Evolutionary conservation across 2,113 vertebrate species (phyloP).

Genomic region (Podiceps cristatus): DNA sequence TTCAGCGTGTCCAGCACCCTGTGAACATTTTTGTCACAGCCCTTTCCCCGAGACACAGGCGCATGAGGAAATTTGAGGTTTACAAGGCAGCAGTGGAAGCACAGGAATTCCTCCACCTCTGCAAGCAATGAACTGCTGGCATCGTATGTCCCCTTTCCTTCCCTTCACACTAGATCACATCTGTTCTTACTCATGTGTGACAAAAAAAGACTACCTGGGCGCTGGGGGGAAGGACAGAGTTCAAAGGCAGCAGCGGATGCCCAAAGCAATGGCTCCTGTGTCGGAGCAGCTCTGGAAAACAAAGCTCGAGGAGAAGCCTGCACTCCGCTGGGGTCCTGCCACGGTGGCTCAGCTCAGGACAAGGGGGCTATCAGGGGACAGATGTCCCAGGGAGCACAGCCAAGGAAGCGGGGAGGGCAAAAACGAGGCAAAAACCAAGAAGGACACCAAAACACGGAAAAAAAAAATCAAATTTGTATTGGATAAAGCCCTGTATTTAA

Average conservation of each 20-base stretch:
- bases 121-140: not conserved
- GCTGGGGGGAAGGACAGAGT: not conserved
- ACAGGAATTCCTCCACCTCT: not conserved
- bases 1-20: not conserved
- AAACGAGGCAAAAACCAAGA: not conserved
- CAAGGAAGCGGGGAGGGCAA: not conserved
- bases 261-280: rapidly evolving
- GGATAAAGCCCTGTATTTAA: not conserved
- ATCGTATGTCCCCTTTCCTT: not conserved
- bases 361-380: not conserved
- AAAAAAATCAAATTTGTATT: not conserved
- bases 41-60: rapidly evolving
- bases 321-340: rapidly evolving
- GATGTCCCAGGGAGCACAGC: not conserved
- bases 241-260: not conserved
- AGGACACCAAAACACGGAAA: not conserved
- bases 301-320: not conserved
- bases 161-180: conserved; percentile 19
- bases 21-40: not conserved
- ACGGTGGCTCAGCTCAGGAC: not conserved
- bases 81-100: not conserved
- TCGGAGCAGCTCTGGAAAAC: not conserved
- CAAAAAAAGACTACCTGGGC: not conserved
- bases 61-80: not conserved
- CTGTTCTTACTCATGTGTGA: conserved; percentile 22